Base-by-base conservation (phyloP, 2,888 invertebrate genomes). In the Macrophya annulata region DNA sequence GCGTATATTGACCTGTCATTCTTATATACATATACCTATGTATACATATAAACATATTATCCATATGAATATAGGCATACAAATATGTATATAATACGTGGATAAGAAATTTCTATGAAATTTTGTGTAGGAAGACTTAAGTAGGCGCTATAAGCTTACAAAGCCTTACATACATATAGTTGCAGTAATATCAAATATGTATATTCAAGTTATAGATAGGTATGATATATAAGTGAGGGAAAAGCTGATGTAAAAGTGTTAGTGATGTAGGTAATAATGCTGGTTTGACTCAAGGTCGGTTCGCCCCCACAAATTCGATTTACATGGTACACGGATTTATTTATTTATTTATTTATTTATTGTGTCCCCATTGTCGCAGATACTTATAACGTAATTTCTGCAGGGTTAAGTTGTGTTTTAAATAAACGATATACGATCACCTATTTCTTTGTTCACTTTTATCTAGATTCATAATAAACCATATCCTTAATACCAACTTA, bases 271-370 rank as follows among this genome's bases (percentile, higher is more conserved):
- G 17, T 55, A 37, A n/a, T 15, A 4, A 4, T 31, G 77, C 45
- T 55, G 51, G 72, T 10, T 10, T 79, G 79, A 81, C 81, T 62
- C 62, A 81, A 81, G 81, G 81, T 81, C 81, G 81, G 48, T 1
- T 81, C 81, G 59, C 81, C 81, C 37, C 59, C 81, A 43, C 81
- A 62, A 81, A 81, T 62, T 59, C 25, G 37, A 81, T 81, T 81
- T 62, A n/a, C 10, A 43, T 81, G 2, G 59, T 9, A 62, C 62
- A 12, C 37, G 40, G 81, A 59, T 74, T 31, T 31, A 31, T 31
- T 31, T 31, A 12, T 12, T n/a, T n/a, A n/a, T n/a, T n/a, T n/a
- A 59, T 74, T 31, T 31, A 31, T 31, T 31, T 31, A 12, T 12
- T n/a, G 40, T 74, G 43, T 74, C 10, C 72, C 72, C 45, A 74